Evolutionary conservation across 2,113 vertebrate species (phyloP).

Genomic region (Columba livia): DNA sequence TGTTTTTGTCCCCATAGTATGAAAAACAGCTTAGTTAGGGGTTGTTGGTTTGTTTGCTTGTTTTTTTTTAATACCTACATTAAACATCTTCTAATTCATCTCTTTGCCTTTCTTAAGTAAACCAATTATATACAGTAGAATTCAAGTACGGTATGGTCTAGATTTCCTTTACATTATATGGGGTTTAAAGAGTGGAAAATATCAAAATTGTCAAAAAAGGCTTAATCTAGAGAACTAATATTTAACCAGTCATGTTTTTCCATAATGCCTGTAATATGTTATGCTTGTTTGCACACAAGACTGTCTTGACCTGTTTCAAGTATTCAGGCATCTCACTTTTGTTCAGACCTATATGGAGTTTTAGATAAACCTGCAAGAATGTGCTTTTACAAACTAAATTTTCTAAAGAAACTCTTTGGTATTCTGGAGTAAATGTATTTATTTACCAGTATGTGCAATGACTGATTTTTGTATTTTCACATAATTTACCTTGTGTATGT

Average conservation of each 20-base stretch:
- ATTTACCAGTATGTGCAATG: slow-evolving; percentile 72
- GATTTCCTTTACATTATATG: neutral
- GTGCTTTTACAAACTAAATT: slow-evolving; percentile 75
- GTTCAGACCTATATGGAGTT: slow-evolving; percentile 72
- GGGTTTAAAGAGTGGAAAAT: neutral
- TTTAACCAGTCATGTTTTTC: slow-evolving; percentile 64
- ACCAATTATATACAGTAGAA: neutral
- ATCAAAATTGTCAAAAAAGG: neutral
- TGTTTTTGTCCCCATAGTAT: neutral
- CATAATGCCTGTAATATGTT: slow-evolving; percentile 73
- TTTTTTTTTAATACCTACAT: neutral
- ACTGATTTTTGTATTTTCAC: slow-evolving; percentile 78
- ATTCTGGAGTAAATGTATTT: slow-evolving; percentile 74
- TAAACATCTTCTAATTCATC: slow-evolving; percentile 52
- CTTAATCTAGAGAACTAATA: slow-evolving; percentile 54
- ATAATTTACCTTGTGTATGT: slow-evolving; percentile 77
- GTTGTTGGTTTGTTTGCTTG: too few relatives aligned
- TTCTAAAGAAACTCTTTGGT: slow-evolving; percentile 75
- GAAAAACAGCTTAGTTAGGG: neutral
- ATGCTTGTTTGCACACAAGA: slow-evolving; percentile 80
- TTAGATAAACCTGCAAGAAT: slow-evolving; percentile 81
- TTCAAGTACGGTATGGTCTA: neutral
- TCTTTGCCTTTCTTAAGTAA: slow-evolving; percentile 69
- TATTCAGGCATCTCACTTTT: slow-evolving; percentile 77
- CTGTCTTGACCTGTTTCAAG: slow-evolving; percentile 67